Evolutionary conservation across 2,113 vertebrate species (phyloP), one percentile per base, ranked within the genome.

Genomic region (Oreotragus oreotragus): DNA sequence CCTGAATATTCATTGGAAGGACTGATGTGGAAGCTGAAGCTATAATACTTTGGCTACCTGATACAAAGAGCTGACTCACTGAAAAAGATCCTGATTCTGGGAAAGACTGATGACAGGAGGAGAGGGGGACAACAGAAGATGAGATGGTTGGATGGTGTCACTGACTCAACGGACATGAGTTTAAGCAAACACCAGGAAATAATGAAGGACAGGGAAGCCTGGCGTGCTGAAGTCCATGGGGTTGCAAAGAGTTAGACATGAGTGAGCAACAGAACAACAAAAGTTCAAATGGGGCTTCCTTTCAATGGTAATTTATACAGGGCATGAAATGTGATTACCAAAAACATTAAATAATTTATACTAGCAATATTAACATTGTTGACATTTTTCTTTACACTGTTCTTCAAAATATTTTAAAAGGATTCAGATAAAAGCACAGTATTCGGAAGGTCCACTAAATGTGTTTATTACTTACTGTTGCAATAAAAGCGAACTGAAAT

Each of bases 401-500:
- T 93, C 12, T 77, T 95, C 6, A 90, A 90, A 96, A 84, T 60
- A 7, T 73, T 96, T 84, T 93, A 95, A 96, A 87, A 25, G 6
- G n/a, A 97, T 94, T 94, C 12, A 51, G 11, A 12, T 84, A 47
- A 88, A 90, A 79, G 15, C 45, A 57, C 1, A 91, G 45, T 55
- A 85, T 95, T 86, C 86, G 27, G 39, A 70, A 97, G 91, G 39
- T 84, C 6, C 7, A 64, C 30, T 77, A 17, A 87, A 90, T 39
- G 45, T 77, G 5, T 73, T 95, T 85, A 80, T 90, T 88, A 96
- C 81, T 89, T 91, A 53, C 84, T 47, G 3, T 39, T 95, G 5
- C 86, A 97, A 93, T 89, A 66, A 87, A 93, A 94, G 16, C 14
- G 23, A 94, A 60, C 45, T 84, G 3, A 96, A 96, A 12, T 96